Conservation (phyloP, 2,888 invertebrate genomes). For the Troides aeacus region DNA sequence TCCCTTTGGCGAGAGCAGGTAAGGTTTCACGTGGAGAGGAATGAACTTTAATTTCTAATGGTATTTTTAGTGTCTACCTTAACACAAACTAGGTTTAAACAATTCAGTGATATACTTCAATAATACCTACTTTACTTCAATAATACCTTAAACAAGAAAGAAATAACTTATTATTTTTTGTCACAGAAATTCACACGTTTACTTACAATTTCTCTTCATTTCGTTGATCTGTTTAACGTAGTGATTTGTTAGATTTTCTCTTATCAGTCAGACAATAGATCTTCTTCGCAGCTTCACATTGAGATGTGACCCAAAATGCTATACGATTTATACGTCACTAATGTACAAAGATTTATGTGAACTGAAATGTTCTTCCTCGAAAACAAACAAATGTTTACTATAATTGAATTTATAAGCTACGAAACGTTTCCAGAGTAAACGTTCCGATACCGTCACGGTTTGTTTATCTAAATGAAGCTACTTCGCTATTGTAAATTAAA, state of each 20-base stretch:
- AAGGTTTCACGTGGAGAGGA: no score
- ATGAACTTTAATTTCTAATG: no score
- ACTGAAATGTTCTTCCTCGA: slow-evolving; percentile 3
- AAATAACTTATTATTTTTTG: no score
- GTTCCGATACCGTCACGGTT: slow-evolving; percentile 13
- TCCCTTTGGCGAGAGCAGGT: no score
- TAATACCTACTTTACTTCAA: no score
- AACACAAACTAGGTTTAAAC: no score
- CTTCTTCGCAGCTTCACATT: slow-evolving; percentile 6
- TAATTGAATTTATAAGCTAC: slow-evolving; percentile 22
- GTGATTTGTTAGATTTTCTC: neutral
- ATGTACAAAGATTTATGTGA: slow-evolving; percentile 15
- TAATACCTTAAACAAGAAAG: no score
- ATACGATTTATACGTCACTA: slow-evolving; percentile 14
- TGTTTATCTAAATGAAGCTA: neutral
- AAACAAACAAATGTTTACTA: slow-evolving; percentile 8
- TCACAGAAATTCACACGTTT: no score
- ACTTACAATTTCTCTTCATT: no score
- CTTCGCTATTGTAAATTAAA: no score
- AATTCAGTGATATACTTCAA: no score
- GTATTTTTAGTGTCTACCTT: no score
- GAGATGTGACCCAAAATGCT: slow-evolving; percentile 7
- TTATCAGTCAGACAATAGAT: neutral
- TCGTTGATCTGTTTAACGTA: neutral
- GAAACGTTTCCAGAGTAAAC: slow-evolving; percentile 10